Conservation (phyloP, 2,797 vertebrate species). For the Bucorvus abyssinicus region DNA sequence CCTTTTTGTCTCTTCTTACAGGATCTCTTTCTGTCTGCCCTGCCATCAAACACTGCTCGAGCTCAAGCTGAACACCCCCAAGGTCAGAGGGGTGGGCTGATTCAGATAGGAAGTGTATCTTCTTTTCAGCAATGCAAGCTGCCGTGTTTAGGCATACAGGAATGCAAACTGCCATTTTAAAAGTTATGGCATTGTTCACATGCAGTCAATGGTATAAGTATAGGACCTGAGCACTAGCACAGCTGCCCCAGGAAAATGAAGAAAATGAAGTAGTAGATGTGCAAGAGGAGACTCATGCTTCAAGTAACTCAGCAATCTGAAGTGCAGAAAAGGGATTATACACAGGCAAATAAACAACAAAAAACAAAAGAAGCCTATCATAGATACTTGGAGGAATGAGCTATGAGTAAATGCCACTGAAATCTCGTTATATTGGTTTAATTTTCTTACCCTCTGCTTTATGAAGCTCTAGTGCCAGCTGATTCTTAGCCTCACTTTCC, state of each 20-base stretch:
- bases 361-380: background rate
- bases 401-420: background rate
- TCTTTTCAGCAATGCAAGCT: background rate
- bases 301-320: background rate
- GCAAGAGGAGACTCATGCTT: background rate
- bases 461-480: conserved; percentile 87
- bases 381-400: fast-evolving
- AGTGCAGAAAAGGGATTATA: background rate
- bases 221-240: background rate
- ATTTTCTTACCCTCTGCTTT: conserved; percentile 85
- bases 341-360: background rate
- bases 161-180: background rate
- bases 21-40: background rate
- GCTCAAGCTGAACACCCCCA: background rate
- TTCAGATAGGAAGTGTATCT: background rate
- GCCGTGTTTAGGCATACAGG: background rate
- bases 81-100: background rate
- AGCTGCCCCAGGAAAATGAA: background rate
- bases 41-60: background rate
- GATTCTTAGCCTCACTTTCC: conserved; percentile 80
- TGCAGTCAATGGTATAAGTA: background rate
- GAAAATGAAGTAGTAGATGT: background rate
- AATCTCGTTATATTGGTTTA: background rate
- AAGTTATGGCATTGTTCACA: background rate
- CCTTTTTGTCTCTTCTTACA: background rate